These are phyloP conservation scores for Beris chalybata DNA, from an alignment of 2,888 invertebrate species.

Conservation along the genomic window DNA sequence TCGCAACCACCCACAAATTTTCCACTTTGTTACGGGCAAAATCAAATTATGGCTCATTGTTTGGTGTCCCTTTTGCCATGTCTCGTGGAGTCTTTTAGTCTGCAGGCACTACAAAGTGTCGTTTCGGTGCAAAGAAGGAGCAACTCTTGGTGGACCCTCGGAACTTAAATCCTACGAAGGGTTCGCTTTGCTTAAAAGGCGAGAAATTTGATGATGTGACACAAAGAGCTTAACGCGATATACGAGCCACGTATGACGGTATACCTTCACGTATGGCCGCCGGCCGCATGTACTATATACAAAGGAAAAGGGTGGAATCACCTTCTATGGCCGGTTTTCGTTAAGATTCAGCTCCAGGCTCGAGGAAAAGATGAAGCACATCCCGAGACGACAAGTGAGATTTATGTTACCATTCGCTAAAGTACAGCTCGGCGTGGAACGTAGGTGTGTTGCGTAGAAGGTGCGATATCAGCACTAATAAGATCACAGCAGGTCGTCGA, in stretches of 20 bases:
- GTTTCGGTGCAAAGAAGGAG: conserved; percentile 13
- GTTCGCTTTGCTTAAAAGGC: conserved; percentile 25
- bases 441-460: conserved; percentile 32
- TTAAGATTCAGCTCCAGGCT: background rate
- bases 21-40: conserved; percentile 36
- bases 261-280: too few species aligned
- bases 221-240: conserved; percentile 2
- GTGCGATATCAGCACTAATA: conserved; percentile 39
- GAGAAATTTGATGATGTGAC: conserved; percentile 22
- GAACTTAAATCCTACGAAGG: background rate
- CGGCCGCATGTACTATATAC: too few species aligned
- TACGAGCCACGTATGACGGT: too few species aligned
- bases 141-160: conserved; percentile 19
- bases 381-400: conserved; percentile 28
- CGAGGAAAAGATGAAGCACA: conserved; percentile 27
- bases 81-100: conserved; percentile 22
- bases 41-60: conserved; percentile 40
- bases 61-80: conserved; percentile 19
- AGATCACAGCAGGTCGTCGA: conserved; percentile 37
- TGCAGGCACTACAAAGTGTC: conserved; percentile 13
- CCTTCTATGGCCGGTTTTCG: background rate
- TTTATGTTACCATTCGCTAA: conserved; percentile 35
- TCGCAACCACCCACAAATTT: conserved; percentile 38
- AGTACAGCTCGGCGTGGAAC: conserved; percentile 5
- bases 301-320: too few species aligned